Conservation (phyloP, 2,797 vertebrate species). For the Pantherophis vulpinus region DNA sequence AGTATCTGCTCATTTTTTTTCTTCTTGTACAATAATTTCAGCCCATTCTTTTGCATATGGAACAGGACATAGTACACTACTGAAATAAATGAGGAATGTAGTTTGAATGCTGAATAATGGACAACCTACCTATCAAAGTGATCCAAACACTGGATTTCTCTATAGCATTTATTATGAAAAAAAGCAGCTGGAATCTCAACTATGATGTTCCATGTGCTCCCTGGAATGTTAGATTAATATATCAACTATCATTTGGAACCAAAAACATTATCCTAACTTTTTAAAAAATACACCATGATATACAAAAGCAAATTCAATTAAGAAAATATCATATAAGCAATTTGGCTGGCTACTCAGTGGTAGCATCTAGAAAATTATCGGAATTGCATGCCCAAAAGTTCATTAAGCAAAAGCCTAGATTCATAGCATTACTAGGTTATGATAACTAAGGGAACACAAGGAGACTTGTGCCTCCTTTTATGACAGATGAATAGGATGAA, state of each 20-base stretch:
- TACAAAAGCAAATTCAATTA: not conserved
- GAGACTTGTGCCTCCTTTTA: not conserved
- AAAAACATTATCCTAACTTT: not conserved
- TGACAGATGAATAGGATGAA: not conserved
- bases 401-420: not conserved
- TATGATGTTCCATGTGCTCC: not conserved
- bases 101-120: not conserved
- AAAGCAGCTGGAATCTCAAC: not conserved
- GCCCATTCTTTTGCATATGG: not conserved
- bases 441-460: not conserved
- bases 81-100: not conserved
- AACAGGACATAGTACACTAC: not conserved
- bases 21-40: not conserved
- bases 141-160: not conserved
- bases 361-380: not conserved
- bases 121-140: not conserved
- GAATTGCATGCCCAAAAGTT: not conserved
- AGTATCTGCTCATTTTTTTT: not conserved
- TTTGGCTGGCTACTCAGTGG: not conserved
- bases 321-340: not conserved
- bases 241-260: not conserved
- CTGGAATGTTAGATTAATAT: not conserved
- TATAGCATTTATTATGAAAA: not conserved
- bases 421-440: not conserved
- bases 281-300: not conserved